Percentiles rank a stretch among this genome's conserved stretches.
Evolutionary conservation across 2,888 invertebrate species (phyloP).

Genomic region (Netelia fuscicornis): DNA sequence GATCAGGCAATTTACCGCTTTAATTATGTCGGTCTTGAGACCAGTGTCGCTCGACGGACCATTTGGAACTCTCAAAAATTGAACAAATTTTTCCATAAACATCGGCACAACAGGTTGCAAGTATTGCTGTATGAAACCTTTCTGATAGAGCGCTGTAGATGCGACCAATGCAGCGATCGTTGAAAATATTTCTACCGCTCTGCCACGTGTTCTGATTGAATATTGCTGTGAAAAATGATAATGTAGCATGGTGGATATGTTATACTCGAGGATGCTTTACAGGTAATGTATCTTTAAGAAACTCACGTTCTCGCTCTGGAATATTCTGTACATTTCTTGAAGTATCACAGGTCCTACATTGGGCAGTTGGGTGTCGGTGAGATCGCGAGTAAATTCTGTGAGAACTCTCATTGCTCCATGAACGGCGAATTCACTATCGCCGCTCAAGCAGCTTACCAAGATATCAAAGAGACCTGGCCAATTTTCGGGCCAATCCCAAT

Average conservation of each 20-base stretch:
- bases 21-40: slow-evolving; percentile 88
- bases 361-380: slow-evolving; percentile 88
- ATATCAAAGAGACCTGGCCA: slow-evolving; percentile 90
- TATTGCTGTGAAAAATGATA: slow-evolving; percentile 83
- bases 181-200: slow-evolving; percentile 89
- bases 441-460: slow-evolving; percentile 88
- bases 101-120: slow-evolving; percentile 89
- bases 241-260: not conserved
- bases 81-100: slow-evolving; percentile 88
- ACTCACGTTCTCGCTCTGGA: slow-evolving; percentile 87
- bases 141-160: slow-evolving; percentile 86
- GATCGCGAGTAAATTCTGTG: slow-evolving; percentile 89
- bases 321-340: slow-evolving; percentile 90
- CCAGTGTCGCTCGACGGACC: slow-evolving; percentile 86
- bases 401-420: slow-evolving; percentile 91
- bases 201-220: slow-evolving; percentile 87
- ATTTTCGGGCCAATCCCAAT: slow-evolving; percentile 90
- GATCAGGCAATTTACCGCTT: slow-evolving; percentile 88
- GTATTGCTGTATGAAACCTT: slow-evolving; percentile 87
- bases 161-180: slow-evolving; percentile 87
- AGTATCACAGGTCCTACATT: slow-evolving; percentile 89
- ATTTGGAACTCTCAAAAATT: slow-evolving; percentile 86
- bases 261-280: too few relatives aligned
- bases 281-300: not conserved
- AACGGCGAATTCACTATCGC: slow-evolving; percentile 87